Base-by-base conservation (phyloP, 1,140 invertebrate genomes). In the Bombyx mori region DNA sequence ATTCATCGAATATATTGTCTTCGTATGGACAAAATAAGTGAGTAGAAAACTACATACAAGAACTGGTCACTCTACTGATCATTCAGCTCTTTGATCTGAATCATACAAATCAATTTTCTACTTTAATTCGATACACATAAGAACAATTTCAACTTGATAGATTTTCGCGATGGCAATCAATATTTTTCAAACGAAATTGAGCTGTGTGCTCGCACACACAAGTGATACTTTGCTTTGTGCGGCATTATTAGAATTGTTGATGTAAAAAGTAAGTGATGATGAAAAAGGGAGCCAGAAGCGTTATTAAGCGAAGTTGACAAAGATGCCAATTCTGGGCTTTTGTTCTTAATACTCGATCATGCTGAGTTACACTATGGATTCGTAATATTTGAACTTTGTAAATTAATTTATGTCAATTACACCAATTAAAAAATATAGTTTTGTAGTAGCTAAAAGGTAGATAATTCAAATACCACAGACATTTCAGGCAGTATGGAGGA, bases 11-110 rank as follows among this genome's bases (percentile, higher is more conserved):
- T 81, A 79, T 66, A 79, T 77, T 77, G 75, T 75, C 78, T 81
- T 75, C 72, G 78, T 81, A 75, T 81, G 78, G 78, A 81, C 76
- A 81, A 81, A 81, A 81, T 81, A 81, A 81, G 78, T 75, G 78
- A 79, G 71, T 79, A 60, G 68, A 66, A 75, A 54, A 81, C 73
- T 74, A 78, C 64, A 69, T 58, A 69, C 73, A 80, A 80, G 74
- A 80, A 80, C 60, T 62, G 50, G 69, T 68, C 62, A 58, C 61
- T 64, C 67, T 59, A 67, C 66, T 71, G 58, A 67, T 65, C 63
- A 54, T 53, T 53, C 56, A 57, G 47, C 52, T 61, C 69, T 73
- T 68, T 69, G 66, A 75, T 70, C 54, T 71, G 10, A 46, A 55
- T 54, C 49, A 43, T 44, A 57, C 59, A 68, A 51, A 46, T 12